phyloP scores from a whole-genome alignment of 2,113 vertebrate genomes.

The Etheostoma spectabile region DNA sequence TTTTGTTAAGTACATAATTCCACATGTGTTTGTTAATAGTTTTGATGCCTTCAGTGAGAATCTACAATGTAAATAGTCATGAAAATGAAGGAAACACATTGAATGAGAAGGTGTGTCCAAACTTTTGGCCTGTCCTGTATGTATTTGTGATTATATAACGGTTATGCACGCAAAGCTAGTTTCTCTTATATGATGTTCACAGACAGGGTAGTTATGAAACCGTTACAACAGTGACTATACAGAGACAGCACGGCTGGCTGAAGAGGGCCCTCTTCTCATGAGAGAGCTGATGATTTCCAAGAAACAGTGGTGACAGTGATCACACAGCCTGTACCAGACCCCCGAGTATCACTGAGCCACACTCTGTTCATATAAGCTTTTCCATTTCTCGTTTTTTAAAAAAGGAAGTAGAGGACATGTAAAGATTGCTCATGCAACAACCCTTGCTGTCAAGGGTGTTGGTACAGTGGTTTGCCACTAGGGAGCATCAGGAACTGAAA shows the following conservation, averaged over 20 bases:
- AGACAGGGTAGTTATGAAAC: slow-evolving; percentile 23
- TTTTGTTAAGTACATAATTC: no score
- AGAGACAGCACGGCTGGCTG: slow-evolving; percentile 5
- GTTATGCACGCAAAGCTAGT: background rate
- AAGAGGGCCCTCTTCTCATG: slow-evolving; percentile 16
- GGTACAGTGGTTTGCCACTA: slow-evolving; percentile 65
- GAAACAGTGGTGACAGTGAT: slow-evolving; percentile 10
- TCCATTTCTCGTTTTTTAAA: background rate
- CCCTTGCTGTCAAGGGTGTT: slow-evolving; percentile 11
- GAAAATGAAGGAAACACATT: no score
- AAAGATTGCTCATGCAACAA: background rate
- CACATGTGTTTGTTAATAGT: no score
- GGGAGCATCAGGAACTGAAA: slow-evolving; percentile 64
- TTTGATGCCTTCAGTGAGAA: no score
- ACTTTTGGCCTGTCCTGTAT: no score
- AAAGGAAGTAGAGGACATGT: background rate
- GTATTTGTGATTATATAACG: background rate
- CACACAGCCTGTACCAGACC: background rate
- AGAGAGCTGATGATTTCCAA: slow-evolving; percentile 1
- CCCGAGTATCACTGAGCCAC: background rate
- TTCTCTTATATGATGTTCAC: slow-evolving; percentile 2
- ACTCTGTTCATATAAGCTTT: background rate
- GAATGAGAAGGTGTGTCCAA: no score
- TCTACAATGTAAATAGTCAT: no score
- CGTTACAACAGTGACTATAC: background rate